Evolutionary conservation across 2,113 vertebrate species (phyloP), one percentile per base, ranked within the genome.

Genomic region (Syrrhaptes paradoxus): DNA sequence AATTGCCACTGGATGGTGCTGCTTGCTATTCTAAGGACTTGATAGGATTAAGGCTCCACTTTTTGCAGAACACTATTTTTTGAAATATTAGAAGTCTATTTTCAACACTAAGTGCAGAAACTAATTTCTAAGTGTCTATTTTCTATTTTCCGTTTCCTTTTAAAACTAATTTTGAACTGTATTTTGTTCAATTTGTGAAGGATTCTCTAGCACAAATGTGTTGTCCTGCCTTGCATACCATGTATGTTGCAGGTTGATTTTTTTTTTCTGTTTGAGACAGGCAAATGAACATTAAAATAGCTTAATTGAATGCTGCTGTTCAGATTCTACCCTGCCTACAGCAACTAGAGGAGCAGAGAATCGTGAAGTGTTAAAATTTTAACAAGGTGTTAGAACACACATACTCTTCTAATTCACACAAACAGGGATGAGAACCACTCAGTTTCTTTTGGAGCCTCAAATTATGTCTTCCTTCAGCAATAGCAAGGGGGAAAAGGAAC

Each of bases 1-100:
- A 72, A 26, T 41, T 86, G 32, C 93, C 96, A 96, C 96, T 95
- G 90, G 97, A 85, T 95, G 95, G 91, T 87, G 95, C 95, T 97
- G 91, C 91, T 94, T 87, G 71, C 93, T 95, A n/a, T 88, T 89
- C 65, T 78, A 96, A 94, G 32, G n/a, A 18, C 20, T 84, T 1
- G 3, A 14, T 45, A 74, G 10, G 36, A 22, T 24, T 70, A 13
- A 78, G 38, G 36, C 31, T 90, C 59, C 7, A 24, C 58, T 92
- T 82, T 90, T 55, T 11, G 8, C 26, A 92, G 19, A 91, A 76
- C 9, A 15, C 4, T 75, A 13, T 52, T 80, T 93, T 94, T 88
- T 73, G 0, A 65, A 84, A 90, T 70, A 76, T 80, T 36, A 45
- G 2, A 16, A 76, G 49, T 62, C 49, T 58, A 66, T 78, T 91